phyloP scores from a whole-genome alignment of 1,140 invertebrate genomes.

The Harpegnathos saltator region DNA sequence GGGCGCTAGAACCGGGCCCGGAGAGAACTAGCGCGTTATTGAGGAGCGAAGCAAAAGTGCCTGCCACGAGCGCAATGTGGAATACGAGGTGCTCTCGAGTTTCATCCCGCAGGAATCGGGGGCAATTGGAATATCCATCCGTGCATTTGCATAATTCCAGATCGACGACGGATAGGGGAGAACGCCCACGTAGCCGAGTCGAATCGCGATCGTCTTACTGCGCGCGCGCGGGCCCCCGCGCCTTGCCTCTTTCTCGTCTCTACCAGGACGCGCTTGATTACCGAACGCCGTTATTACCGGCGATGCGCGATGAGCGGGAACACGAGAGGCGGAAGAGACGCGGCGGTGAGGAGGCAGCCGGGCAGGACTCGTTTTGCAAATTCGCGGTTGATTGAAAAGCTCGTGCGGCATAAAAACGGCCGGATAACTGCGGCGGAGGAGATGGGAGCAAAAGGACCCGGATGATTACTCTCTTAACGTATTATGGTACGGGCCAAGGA shows the following conservation, averaged over 20 bases:
- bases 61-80: not conserved
- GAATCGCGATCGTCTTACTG: constrained; percentile 55
- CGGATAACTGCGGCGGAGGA: not conserved
- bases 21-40: not conserved
- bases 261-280: constrained; percentile 79
- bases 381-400: constrained; percentile 81
- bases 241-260: constrained; percentile 54
- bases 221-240: not conserved
- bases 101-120: constrained; percentile 52
- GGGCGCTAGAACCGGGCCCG: not conserved
- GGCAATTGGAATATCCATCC: constrained; percentile 63
- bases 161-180: constrained; percentile 66
- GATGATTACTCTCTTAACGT: constrained; percentile 58
- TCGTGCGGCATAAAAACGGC: constrained; percentile 51
- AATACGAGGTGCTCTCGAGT: constrained; percentile 36
- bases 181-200: constrained; percentile 76
- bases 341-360: not conserved
- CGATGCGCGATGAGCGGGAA: not conserved
- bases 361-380: constrained; percentile 78
- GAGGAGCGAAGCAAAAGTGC: not conserved
- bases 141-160: constrained; percentile 71
- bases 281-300: constrained; percentile 80
- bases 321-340: constrained; percentile 10
- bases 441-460: not conserved
- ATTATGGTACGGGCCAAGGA: not conserved